Evolutionary conservation across 2,888 invertebrate species (phyloP).

Genomic region (Drosophila meridiana): DNA sequence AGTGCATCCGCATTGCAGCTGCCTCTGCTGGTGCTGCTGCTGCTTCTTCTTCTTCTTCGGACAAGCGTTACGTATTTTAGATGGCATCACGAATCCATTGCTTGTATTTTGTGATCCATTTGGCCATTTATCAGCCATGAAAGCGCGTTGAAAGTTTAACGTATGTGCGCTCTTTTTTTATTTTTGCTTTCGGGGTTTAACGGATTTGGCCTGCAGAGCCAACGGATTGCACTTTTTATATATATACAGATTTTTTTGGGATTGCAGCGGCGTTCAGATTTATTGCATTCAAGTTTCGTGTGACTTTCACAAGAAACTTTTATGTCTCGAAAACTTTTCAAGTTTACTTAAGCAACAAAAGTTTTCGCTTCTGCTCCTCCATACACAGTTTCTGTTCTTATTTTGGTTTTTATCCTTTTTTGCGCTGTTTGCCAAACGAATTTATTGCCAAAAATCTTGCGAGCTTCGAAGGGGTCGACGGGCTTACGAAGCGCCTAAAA

Average conservation of each 20-base stretch:
- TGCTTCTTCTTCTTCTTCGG: background rate
- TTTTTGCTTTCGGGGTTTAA: constrained; percentile 53
- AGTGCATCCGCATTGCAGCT: constrained; percentile 51
- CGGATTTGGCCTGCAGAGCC: constrained; percentile 65
- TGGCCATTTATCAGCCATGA: constrained; percentile 72
- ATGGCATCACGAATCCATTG: constrained; percentile 50
- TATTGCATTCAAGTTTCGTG: constrained; percentile 79
- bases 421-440: constrained; percentile 47
- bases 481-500: constrained; percentile 41
- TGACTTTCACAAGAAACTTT: constrained; percentile 79
- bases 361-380: constrained; percentile 51
- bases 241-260: constrained; percentile 29
- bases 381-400: constrained; percentile 10
- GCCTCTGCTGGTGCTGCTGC: background rate
- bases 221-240: constrained; percentile 65
- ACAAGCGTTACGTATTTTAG: constrained; percentile 28
- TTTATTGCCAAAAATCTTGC: constrained; percentile 69
- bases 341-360: constrained; percentile 79
- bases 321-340: constrained; percentile 78
- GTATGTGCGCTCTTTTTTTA: constrained; percentile 9
- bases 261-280: constrained; percentile 65
- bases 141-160: constrained; percentile 73
- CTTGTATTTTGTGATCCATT: constrained; percentile 63
- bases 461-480: background rate
- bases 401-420: constrained; percentile 22